Evolutionary conservation across 1,140 invertebrate species (phyloP), one percentile per base, ranked within the genome.

Genomic region (Halyomorpha halys): DNA sequence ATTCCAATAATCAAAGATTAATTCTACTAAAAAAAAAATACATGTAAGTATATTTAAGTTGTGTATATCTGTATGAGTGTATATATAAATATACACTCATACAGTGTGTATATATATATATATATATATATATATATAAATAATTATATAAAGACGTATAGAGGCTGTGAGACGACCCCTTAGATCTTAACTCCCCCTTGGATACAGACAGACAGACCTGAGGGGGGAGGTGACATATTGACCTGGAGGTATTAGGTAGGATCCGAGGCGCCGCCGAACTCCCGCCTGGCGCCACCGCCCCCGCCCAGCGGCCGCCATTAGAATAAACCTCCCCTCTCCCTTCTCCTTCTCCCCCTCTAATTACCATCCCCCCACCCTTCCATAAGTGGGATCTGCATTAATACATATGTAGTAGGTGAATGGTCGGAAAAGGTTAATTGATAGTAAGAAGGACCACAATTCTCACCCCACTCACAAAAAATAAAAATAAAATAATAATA

Each of bases 161-260:
- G 27, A 21, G 18, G 3, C 18, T 21, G n/a, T n/a, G 23, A 25
- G 4, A 53, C 2, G 27, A 30, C 49, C 23, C 49, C 49, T 8
- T 30, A 4, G 27, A 30, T n/a, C 49, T 15, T n/a, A 25, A 53
- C 18, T 9, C 49, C 49, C 8, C 49, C 49, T 2, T 49, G 8
- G 16, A 2, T 19, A 53, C 18, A 25, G 49, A 53, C 23, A 25
- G 49, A 21, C 23, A 53, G 23, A 25, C 18, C 23, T 19, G 23
- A 15, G 49, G 23, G 49, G 25, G 59, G 39, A 19, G 59, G 59
- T 39, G 59, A 19, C 59, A 61, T 23, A 61, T 19, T 61, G 59
- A 34, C 19, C 23, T 19, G 18, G 18, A 53, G 18, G 49, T 53
- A 53, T 53, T 53, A 53, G 49, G 49, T 21, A 34, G 59, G 59